Base-by-base conservation (phyloP, 2,888 invertebrate genomes). In the Timema cristinae region DNA sequence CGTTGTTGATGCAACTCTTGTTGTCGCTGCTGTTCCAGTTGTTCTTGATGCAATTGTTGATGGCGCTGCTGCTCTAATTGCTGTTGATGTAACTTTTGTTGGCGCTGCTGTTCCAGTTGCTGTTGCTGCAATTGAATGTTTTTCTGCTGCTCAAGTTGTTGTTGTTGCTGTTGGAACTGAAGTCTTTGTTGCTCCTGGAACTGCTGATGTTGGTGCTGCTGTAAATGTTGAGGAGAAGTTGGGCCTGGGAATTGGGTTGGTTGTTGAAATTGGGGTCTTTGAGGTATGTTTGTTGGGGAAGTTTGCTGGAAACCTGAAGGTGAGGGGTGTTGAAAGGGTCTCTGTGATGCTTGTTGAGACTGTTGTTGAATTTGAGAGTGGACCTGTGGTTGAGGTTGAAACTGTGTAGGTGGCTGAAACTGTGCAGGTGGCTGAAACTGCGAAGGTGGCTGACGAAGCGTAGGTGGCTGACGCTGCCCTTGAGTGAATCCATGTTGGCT, bases 291-390 rank as follows among this genome's bases (percentile, higher is more conserved):
- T 52, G 56, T 68, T n/a, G 67, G 74, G 11, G 67, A 32, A 67
- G 70, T 67, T 61, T 67, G 70, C n/a, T 66, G 59, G 10, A 9
- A 5, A 61, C 15, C 59, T 71, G 73, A 74, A 16, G 67, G 70
- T 67, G 67, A 75, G 69, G 81, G 79, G 47, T 83, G 83, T 10
- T 81, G 81, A 32, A 81, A 80, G 50, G 79, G 79, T 73, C 81
- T 81, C 69, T 84, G 83, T 79, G 84, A 83, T 52, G 71, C 79
- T 54, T 79, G 79, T 72, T 81, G 77, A 71, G 79, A 79, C 32
- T 79, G 79, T 7, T 79, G 78, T 50, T 77, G 77, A 6, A 77
- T 77, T 16, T 15, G 16, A 47, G 56, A 52, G 51, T 71, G 76
- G 10, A 75, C 77, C 15, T 77, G 77, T n/a, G 72, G 67, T 32